Evolutionary conservation across 1,140 invertebrate species (phyloP), one percentile per base, ranked within the genome.

Genomic region (Panulirus ornatus): DNA sequence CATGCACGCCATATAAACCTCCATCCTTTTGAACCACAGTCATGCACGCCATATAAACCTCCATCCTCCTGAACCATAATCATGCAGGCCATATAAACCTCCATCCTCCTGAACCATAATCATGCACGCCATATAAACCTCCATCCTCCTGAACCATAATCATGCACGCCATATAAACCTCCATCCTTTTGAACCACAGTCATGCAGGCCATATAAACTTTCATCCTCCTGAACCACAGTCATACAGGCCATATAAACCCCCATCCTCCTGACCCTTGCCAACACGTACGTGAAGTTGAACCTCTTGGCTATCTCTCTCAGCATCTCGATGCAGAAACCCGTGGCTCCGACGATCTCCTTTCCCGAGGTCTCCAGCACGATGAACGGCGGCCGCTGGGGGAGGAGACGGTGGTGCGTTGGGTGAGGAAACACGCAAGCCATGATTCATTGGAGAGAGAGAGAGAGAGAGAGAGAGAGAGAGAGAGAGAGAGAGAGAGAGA

Each of bases 211-310:
- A 14, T 27, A 14, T 16, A 6, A 47, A 2, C 0, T 22, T 30
- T 27, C 16, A 79, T 27, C 1, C 2, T 3, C 22, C 5, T 22
- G n/a, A n/a, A n/a, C n/a, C n/a, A n/a, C n/a, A n/a, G n/a, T n/a
- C n/a, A n/a, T n/a, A n/a, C n/a, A n/a, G n/a, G 51, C 38, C 27
- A 42, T 8, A 79, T 47, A 9, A 47, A 79, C 22, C 27, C 30
- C 27, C 38, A 34, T n/a, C 11, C 9, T 66, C 22, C 51, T 30
- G 42, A 38, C 66, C 44, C 1, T 16, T 30, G 30, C 27, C 2
- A 63, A 16, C 2, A 92, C 92, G 91, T 91, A 94, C 93, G 90
- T 93, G 79, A 94, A 94, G 76, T 93, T 93, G 83, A 93, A 93
- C 58, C 92, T 93, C 0, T 63, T 44, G 11, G 92, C 92, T 16